Evolutionary conservation across 2,888 invertebrate species (phyloP).

Genomic region (Drosophila siamana): DNA sequence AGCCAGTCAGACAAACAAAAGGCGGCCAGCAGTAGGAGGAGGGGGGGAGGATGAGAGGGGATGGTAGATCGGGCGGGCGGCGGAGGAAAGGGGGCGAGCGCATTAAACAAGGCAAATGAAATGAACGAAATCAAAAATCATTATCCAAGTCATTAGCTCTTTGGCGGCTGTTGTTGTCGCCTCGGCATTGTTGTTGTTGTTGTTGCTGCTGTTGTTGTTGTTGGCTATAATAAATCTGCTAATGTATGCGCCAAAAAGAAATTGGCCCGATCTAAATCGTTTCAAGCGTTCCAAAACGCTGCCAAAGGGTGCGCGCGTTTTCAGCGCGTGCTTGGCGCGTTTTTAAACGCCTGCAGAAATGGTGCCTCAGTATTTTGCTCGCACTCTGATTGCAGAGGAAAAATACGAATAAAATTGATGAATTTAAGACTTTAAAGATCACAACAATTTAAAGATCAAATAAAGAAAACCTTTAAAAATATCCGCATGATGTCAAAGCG

Average conservation of each 20-base stretch:
- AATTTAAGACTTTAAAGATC: no score
- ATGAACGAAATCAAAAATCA: slow-evolving; percentile 68
- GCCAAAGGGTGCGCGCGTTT: slow-evolving; percentile 18
- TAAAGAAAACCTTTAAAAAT: no score
- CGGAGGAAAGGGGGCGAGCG: not conserved
- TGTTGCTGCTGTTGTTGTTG: slow-evolving; percentile 7
- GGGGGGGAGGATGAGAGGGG: not conserved
- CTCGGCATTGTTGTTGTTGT: slow-evolving; percentile 23
- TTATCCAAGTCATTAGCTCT: slow-evolving; percentile 76
- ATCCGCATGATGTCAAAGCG: no score
- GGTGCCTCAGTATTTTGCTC: no score
- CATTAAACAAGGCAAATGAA: slow-evolving; percentile 57
- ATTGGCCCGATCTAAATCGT: slow-evolving; percentile 2
- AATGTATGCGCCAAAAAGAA: slow-evolving; percentile 52
- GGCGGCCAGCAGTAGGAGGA: not conserved
- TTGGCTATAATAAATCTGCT: slow-evolving; percentile 45
- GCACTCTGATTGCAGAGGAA: no score
- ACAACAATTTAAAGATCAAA: no score
- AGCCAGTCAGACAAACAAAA: slow-evolving; percentile 26
- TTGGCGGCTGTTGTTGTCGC: slow-evolving; percentile 66
- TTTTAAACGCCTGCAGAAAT: not conserved
- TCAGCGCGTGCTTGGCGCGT: slow-evolving; percentile 2
- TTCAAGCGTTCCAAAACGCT: slow-evolving; percentile 8
- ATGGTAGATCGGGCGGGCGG: not conserved
- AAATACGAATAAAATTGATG: no score